These are phyloP conservation scores for Cynodonichthys magdalenae DNA, from an alignment of 2,797 vertebrate species.

Conservation along the genomic window DNA sequence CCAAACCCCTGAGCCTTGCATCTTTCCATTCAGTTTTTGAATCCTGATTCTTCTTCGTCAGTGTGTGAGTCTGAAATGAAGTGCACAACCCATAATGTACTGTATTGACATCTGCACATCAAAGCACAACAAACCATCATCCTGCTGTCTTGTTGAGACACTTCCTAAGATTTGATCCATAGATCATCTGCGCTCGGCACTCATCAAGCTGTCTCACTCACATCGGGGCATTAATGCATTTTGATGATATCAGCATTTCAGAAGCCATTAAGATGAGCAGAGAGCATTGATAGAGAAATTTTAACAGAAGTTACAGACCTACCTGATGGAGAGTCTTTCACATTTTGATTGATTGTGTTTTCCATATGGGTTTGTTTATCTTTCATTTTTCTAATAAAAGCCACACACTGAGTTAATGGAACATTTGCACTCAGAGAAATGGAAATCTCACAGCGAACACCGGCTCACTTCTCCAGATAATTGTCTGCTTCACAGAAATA, in stretches of 20 bases:
- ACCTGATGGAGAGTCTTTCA: not conserved
- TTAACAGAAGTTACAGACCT: constrained; percentile 45
- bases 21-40: not conserved
- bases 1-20: too few species aligned
- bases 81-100: constrained; percentile 55
- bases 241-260: constrained; percentile 79
- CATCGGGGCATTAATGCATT: constrained; percentile 76
- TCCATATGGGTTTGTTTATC: constrained; percentile 17
- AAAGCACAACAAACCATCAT: constrained; percentile 60
- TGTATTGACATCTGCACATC: constrained; percentile 58
- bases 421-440: constrained; percentile 9
- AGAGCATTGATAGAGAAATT: constrained; percentile 40
- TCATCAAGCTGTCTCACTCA: constrained; percentile 71
- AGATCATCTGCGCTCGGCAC: constrained; percentile 62
- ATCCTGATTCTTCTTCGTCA: constrained; percentile 10
- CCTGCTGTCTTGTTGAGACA: constrained; percentile 48
- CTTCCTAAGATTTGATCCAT: constrained; percentile 65
- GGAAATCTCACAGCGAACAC: not conserved
- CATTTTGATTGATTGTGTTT: constrained; percentile 16
- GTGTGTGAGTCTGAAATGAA: constrained; percentile 49
- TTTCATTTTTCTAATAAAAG: constrained; percentile 2
- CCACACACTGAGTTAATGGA: not conserved
- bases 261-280: constrained; percentile 70
- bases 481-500: not conserved
- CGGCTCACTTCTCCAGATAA: not conserved